phyloP scores from a whole-genome alignment of 2,888 invertebrate species.

The Nymphalis polychloros region DNA sequence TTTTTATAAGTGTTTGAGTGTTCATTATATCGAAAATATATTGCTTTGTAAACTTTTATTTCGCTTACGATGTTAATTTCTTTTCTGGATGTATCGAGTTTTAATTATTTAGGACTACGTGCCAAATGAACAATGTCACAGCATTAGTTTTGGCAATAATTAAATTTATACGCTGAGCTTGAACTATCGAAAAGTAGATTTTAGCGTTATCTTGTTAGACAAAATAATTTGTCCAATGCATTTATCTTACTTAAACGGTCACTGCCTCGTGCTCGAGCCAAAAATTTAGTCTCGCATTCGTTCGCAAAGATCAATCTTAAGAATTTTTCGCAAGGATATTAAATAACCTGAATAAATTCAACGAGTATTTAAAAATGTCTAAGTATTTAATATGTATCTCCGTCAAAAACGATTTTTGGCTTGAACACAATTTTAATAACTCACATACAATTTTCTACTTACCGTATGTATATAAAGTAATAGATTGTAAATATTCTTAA shows the following conservation, averaged over 20 bases:
- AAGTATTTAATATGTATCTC: not conserved
- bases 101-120: slow-evolving; percentile 27
- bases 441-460: slow-evolving; percentile 24
- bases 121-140: slow-evolving; percentile 28
- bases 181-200: slow-evolving; percentile 43
- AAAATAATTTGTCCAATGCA: slow-evolving; percentile 51
- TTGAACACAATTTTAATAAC: slow-evolving; percentile 2
- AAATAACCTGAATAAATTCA: slow-evolving; percentile 23
- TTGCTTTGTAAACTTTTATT: slow-evolving; percentile 42
- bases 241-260: slow-evolving; percentile 43
- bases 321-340: slow-evolving; percentile 4
- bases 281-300: slow-evolving; percentile 11
- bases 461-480: slow-evolving; percentile 62
- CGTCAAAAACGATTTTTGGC: slow-evolving; percentile 36
- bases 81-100: slow-evolving; percentile 23
- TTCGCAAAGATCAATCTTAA: not conserved
- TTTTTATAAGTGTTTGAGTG: slow-evolving; percentile 74
- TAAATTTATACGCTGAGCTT: slow-evolving; percentile 56
- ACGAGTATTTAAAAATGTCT: not conserved
- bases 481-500: slow-evolving; percentile 71
- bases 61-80: slow-evolving; percentile 23
- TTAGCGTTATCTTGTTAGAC: slow-evolving; percentile 43
- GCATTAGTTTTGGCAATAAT: slow-evolving; percentile 51
- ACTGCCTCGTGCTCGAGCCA: slow-evolving; percentile 35
- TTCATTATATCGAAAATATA: slow-evolving; percentile 52